Percentiles rank a stretch among this genome's conserved stretches.
phyloP scores from a whole-genome alignment of 2,888 invertebrate genomes.

The Orgyia antiqua region DNA sequence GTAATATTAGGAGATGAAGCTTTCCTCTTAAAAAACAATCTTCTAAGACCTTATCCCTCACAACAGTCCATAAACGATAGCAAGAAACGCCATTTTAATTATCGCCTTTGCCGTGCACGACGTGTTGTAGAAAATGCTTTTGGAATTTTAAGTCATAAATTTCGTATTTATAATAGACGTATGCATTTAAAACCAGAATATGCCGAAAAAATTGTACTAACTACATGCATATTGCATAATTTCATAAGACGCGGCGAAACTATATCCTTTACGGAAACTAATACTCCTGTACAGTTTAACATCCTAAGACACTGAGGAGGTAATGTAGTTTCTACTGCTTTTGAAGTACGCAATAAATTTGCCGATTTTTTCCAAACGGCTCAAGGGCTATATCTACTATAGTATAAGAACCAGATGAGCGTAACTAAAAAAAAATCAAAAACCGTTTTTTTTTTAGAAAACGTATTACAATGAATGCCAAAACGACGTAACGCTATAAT shows the following conservation, averaged over 20 bases:
- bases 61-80: constrained; percentile 8
- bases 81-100: constrained; percentile 15
- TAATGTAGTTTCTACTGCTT: constrained; percentile 12
- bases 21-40: constrained; percentile 4
- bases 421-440: too few species aligned
- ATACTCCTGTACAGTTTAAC: constrained; percentile 12
- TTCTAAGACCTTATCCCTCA: constrained; percentile 7
- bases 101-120: constrained; percentile 8
- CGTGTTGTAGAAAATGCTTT: constrained; percentile 13
- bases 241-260: constrained; percentile 15
- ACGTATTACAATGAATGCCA: too few species aligned
- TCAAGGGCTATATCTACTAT: constrained; percentile 11
- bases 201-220: constrained; percentile 11
- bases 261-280: constrained; percentile 9
- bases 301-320: constrained; percentile 12
- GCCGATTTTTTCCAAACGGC: constrained; percentile 12
- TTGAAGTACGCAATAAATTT: constrained; percentile 16
- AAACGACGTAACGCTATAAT: too few species aligned
- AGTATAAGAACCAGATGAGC: too few species aligned
- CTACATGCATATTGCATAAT: constrained; percentile 12
- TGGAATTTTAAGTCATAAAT: constrained; percentile 11
- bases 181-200: constrained; percentile 9
- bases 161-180: constrained; percentile 11
- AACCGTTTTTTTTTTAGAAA: too few species aligned
- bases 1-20: constrained; percentile 6